phyloP scores from a whole-genome alignment of 2,797 vertebrate species.

The Cyprinodon diabolis region DNA sequence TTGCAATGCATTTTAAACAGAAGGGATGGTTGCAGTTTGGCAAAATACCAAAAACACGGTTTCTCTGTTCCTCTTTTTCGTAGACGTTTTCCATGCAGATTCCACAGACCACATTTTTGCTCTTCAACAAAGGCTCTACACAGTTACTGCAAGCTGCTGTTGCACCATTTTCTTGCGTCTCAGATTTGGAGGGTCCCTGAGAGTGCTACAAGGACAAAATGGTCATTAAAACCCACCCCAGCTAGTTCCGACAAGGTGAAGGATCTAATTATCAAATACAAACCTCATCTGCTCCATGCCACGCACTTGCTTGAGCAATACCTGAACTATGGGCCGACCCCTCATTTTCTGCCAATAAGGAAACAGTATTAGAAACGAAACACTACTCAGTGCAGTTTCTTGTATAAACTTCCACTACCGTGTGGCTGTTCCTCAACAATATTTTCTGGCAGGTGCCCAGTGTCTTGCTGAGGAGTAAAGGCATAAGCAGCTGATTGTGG shows the following conservation, averaged over 20 bases:
- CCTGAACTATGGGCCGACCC: constrained; percentile 21
- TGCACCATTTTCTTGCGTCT: constrained; percentile 36
- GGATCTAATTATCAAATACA: background rate
- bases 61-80: constrained; percentile 76
- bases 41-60: constrained; percentile 87
- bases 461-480: constrained; percentile 13
- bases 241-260: background rate
- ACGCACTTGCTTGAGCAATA: constrained; percentile 27
- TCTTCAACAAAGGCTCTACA: constrained; percentile 62
- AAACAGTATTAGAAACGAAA: background rate
- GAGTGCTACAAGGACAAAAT: constrained; percentile 7
- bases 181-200: constrained; percentile 40
- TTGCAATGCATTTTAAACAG: constrained; percentile 87
- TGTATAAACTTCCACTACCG: constrained; percentile 43
- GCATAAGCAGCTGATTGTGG: constrained; percentile 8
- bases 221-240: background rate
- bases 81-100: constrained; percentile 95
- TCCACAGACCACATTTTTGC: constrained; percentile 85
- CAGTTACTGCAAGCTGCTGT: constrained; percentile 32
- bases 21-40: constrained; percentile 89
- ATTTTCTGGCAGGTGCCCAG: constrained; percentile 19
- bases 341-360: constrained; percentile 19
- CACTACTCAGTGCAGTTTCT: rapidly evolving
- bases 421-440: constrained; percentile 63
- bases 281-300: constrained; percentile 46